phyloP scores from a whole-genome alignment of 2,888 invertebrate species.

The Mimas tiliae region DNA sequence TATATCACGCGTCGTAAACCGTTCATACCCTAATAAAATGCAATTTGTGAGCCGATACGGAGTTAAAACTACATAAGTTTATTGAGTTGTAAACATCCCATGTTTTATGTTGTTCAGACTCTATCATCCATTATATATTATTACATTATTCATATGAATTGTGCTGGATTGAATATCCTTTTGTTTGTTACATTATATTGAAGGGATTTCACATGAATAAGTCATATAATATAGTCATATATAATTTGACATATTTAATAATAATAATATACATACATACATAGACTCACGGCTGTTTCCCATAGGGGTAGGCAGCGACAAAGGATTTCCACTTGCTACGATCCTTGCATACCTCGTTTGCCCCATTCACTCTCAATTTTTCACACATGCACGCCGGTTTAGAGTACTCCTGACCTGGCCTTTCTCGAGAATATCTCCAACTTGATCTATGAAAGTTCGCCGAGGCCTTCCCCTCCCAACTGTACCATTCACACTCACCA shows the following conservation, averaged over 20 bases:
- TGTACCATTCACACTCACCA: no score
- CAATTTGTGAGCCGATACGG: constrained; percentile 71
- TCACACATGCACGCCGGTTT: no score
- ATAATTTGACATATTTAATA: background rate
- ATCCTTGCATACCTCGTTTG: no score
- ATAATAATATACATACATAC: background rate
- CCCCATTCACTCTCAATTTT: no score
- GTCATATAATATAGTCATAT: background rate
- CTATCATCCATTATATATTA: constrained; percentile 51
- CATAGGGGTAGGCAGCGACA: no score
- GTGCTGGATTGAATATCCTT: constrained; percentile 41
- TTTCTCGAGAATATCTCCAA: no score
- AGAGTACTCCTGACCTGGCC: no score
- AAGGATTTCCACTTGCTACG: no score
- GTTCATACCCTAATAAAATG: constrained; percentile 72
- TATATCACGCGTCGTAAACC: constrained; percentile 63
- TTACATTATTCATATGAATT: no score
- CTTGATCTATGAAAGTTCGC: no score
- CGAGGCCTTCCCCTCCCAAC: no score
- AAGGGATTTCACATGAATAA: background rate
- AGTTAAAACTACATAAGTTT: constrained; percentile 73
- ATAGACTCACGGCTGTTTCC: no score
- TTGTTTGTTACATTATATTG: constrained; percentile 34
- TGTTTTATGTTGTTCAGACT: constrained; percentile 65
- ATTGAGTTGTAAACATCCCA: constrained; percentile 66